Conservation (phyloP, 2,113 vertebrate species). For the Bos indicus region DNA sequence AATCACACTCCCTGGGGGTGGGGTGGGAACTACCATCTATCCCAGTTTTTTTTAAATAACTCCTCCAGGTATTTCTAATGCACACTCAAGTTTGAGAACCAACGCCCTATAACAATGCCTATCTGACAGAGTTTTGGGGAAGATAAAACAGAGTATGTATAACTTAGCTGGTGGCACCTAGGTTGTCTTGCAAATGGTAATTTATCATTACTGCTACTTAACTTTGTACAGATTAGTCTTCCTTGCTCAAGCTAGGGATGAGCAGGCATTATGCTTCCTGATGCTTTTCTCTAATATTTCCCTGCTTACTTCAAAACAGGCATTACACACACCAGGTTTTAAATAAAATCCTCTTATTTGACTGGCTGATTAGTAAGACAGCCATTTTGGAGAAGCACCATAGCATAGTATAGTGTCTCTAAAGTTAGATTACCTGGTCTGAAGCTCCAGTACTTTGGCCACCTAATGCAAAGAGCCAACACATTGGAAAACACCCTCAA, state of each 20-base stretch:
- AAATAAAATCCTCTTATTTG: constrained; percentile 3
- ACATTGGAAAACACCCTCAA: not conserved
- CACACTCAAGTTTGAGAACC: not conserved
- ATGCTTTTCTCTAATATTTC: not conserved
- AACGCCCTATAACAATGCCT: not conserved
- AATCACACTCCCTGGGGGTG: not conserved
- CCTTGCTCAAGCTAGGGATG: not conserved
- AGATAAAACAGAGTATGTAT: not conserved
- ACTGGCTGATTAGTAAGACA: not conserved
- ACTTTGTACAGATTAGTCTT: not conserved
- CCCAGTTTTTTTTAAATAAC: not conserved
- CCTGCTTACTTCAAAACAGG: not conserved
- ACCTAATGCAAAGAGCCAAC: not conserved
- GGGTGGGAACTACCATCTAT: not conserved
- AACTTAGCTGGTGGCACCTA: not conserved
- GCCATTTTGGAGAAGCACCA: not conserved
- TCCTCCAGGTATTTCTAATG: not conserved
- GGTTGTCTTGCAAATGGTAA: not conserved
- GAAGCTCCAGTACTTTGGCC: not conserved
- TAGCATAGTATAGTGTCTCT: not conserved
- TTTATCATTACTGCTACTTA: constrained; percentile 21
- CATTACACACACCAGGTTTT: not conserved
- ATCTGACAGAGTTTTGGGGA: not conserved
- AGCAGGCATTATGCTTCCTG: not conserved
- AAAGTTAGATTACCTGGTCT: not conserved